Evolutionary conservation across 1,140 invertebrate genomes (phyloP).

Genomic region (Lethrus apterus): DNA sequence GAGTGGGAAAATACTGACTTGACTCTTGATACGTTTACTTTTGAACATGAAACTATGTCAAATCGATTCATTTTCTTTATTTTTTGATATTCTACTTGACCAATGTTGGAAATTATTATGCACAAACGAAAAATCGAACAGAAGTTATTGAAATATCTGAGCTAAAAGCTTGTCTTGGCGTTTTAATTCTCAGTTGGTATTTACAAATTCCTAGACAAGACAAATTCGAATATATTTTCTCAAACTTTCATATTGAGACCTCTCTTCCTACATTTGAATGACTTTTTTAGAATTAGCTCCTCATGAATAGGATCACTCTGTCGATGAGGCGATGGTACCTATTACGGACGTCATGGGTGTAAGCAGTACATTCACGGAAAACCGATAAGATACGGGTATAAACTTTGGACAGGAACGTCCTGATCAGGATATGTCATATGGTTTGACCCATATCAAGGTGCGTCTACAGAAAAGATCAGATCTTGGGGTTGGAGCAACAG

Average conservation of each 20-base stretch:
- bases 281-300: slow-evolving; percentile 11
- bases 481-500: neutral
- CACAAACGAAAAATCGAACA: neutral
- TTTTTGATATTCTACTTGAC: too few relatives aligned
- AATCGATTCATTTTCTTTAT: too few relatives aligned
- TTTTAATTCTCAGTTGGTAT: neutral
- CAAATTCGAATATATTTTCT: neutral
- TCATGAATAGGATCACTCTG: neutral
- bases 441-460: neutral
- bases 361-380: slow-evolving; percentile 26
- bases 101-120: too few relatives aligned
- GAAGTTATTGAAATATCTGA: neutral
- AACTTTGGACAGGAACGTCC: slow-evolving; percentile 15
- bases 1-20: neutral
- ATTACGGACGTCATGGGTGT: slow-evolving; percentile 24
- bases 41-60: neutral
- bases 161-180: slow-evolving; percentile 1
- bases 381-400: slow-evolving; percentile 22
- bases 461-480: neutral
- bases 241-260: slow-evolving; percentile 6
- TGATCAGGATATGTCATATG: neutral
- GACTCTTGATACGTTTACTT: neutral
- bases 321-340: slow-evolving; percentile 26
- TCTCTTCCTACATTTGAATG: slow-evolving; percentile 23
- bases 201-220: neutral